A percentile compares a stretch with the other conserved stretches of the same genome.
Conservation (phyloP, 1,140 invertebrate genomes). For the Tyrophagus putrescentiae region DNA sequence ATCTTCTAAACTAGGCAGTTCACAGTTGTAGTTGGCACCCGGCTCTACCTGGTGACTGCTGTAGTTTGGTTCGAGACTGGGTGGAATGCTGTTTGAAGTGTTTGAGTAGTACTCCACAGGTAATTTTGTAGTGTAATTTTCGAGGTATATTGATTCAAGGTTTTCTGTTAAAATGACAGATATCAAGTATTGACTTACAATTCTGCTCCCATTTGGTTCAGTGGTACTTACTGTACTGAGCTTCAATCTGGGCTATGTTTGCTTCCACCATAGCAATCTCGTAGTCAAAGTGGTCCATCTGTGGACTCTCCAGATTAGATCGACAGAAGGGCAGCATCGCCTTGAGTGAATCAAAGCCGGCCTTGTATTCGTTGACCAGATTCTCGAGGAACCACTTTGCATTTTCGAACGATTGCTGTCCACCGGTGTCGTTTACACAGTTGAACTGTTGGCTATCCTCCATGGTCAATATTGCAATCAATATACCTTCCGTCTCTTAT, state of each 20-base stretch:
- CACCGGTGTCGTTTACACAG: too few relatives aligned
- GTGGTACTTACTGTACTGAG: neutral
- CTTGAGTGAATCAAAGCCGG: constrained; percentile 1
- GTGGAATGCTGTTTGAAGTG: too few relatives aligned
- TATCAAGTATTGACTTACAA: too few relatives aligned
- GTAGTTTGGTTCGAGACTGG: neutral
- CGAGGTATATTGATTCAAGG: too few relatives aligned
- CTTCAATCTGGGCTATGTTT: neutral
- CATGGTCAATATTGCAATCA: too few relatives aligned
- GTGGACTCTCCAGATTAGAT: neutral
- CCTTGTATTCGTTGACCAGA: neutral
- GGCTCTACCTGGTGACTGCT: neutral
- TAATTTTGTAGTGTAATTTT: too few relatives aligned
- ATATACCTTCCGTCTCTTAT: too few relatives aligned
- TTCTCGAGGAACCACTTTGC: neutral
- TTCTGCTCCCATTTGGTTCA: too few relatives aligned
- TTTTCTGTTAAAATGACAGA: too few relatives aligned
- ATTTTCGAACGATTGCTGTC: too few relatives aligned
- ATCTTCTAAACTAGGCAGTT: neutral
- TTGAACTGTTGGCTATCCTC: too few relatives aligned
- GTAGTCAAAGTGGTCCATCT: neutral
- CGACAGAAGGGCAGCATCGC: neutral
- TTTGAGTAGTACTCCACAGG: too few relatives aligned
- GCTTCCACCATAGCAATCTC: neutral
- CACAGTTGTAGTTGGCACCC: neutral